These are phyloP conservation scores for Orcinus orca DNA, from an alignment of 2,113 vertebrate genomes.

Conservation along the genomic window DNA sequence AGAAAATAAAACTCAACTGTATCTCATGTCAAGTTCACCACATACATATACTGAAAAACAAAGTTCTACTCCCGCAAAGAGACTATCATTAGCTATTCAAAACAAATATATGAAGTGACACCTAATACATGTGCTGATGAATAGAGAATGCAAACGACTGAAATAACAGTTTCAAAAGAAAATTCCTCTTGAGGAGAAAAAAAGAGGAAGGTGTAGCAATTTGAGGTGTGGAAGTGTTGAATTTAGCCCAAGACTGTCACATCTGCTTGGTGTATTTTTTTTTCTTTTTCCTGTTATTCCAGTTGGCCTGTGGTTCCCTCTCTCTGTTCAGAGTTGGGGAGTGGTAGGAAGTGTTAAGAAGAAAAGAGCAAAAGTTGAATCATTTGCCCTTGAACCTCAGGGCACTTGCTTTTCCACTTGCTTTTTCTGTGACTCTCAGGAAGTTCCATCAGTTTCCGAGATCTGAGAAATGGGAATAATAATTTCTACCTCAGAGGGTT, in stretches of 20 bases:
- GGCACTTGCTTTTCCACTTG: neutral
- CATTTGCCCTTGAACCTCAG: neutral
- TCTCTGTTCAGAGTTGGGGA: neutral
- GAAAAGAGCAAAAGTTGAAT: neutral
- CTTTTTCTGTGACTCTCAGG: neutral
- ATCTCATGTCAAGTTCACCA: neutral
- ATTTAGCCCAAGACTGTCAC: neutral
- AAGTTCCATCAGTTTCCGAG: neutral
- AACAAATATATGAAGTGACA: neutral
- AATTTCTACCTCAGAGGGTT: neutral
- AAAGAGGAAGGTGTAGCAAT: neutral
- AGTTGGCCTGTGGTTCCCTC: neutral
- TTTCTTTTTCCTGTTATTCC: neutral
- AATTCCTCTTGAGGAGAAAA: neutral
- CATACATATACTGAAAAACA: neutral
- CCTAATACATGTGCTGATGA: neutral
- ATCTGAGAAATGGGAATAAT: neutral
- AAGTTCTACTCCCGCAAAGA: neutral
- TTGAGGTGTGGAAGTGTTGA: neutral
- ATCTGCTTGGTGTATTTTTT: neutral
- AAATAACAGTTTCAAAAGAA: neutral
- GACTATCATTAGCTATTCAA: neutral
- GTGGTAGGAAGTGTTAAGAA: neutral
- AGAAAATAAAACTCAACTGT: neutral
- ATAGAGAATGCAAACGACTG: neutral